phyloP scores from a whole-genome alignment of 1,140 invertebrate genomes.

The Leptonema lineaticorne region DNA sequence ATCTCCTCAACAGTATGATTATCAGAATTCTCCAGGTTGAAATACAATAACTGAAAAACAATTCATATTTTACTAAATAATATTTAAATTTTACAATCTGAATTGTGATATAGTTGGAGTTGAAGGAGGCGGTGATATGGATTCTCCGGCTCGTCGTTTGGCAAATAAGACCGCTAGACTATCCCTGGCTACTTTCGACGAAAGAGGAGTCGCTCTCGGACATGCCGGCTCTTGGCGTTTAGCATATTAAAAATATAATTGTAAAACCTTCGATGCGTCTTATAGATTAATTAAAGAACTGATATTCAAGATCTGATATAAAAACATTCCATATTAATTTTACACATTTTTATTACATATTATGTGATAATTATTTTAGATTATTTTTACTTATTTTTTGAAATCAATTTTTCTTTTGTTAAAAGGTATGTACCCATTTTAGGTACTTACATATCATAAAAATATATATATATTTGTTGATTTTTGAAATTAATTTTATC shows the following conservation, averaged over 20 bases:
- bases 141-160: conserved; percentile 78
- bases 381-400: no score
- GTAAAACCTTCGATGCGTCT: neutral
- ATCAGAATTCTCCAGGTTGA: conserved; percentile 39
- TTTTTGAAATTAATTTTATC: no score
- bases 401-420: no score
- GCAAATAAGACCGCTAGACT: conserved; percentile 84
- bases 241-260: conserved; percentile 30
- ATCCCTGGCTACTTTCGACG: conserved; percentile 85
- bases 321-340: neutral
- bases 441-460: no score
- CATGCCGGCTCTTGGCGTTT: conserved; percentile 45
- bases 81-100: neutral
- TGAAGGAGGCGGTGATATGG: conserved; percentile 77
- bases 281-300: neutral
- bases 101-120: conserved; percentile 33
- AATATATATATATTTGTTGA: no score
- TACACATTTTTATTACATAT: no score
- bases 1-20: conserved; percentile 39
- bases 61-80: neutral
- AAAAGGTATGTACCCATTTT: no score
- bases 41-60: neutral
- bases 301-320: neutral
- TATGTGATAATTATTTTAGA: no score
- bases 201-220: conserved; percentile 64